These are phyloP conservation scores for Panzeria rudis DNA, from an alignment of 2,888 invertebrate genomes.

Conservation along the genomic window DNA sequence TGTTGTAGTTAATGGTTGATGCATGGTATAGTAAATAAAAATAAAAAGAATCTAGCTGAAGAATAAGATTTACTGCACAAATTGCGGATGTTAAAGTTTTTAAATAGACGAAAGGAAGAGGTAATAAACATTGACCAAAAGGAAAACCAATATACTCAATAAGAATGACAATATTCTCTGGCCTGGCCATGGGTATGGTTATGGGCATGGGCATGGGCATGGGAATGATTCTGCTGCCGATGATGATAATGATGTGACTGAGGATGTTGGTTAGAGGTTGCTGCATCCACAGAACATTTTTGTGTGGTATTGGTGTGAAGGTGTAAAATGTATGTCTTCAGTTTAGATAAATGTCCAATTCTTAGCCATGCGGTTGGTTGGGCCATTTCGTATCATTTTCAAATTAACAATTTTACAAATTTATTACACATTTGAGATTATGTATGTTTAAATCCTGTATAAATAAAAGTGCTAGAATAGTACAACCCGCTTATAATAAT, in stretches of 20 bases:
- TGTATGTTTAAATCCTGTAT: slow-evolving; percentile 33
- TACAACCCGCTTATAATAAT: not conserved
- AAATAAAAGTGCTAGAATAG: slow-evolving; percentile 1
- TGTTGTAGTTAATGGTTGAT: slow-evolving; percentile 34
- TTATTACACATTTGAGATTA: slow-evolving; percentile 72
- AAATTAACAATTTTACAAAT: slow-evolving; percentile 74
- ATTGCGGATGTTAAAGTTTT: slow-evolving; percentile 70
- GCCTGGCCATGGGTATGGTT: not conserved
- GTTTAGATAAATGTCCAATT: slow-evolving; percentile 63
- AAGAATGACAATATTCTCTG: slow-evolving; percentile 64
- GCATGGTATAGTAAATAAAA: slow-evolving; percentile 64
- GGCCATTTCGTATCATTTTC: slow-evolving; percentile 72
- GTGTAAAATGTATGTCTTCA: slow-evolving; percentile 66
- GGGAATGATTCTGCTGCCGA: slow-evolving; percentile 23
- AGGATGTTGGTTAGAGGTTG: slow-evolving; percentile 28
- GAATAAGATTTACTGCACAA: slow-evolving; percentile 71
- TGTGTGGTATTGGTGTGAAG: slow-evolving; percentile 56
- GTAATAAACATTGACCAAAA: slow-evolving; percentile 64
- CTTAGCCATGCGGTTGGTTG: slow-evolving; percentile 49
- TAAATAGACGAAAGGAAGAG: slow-evolving; percentile 67
- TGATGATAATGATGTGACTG: slow-evolving; percentile 39
- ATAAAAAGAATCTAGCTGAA: slow-evolving; percentile 59
- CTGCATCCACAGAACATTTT: slow-evolving; percentile 1
- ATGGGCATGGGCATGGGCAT: not conserved
- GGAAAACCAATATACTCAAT: slow-evolving; percentile 50